Conservation (phyloP, 2,797 vertebrate species). For the Gobio occitaniae region DNA sequence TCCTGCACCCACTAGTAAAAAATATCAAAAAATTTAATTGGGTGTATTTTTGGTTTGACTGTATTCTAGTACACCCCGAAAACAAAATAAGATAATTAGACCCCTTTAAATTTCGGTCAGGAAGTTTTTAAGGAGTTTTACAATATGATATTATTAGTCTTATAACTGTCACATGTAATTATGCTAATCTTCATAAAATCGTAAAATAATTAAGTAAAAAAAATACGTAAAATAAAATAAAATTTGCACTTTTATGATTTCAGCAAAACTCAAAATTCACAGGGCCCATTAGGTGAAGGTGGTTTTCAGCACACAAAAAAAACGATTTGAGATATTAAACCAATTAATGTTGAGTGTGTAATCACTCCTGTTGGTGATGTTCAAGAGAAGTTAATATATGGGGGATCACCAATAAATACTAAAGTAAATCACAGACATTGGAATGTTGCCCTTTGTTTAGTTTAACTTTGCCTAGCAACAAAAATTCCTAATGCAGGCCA, state of each 20-base stretch:
- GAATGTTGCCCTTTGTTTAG: constrained; percentile 23
- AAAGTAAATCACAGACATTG: constrained; percentile 9
- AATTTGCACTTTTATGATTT: background rate
- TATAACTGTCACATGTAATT: background rate
- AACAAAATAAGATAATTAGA: too few relatives aligned
- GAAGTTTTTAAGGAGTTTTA: background rate
- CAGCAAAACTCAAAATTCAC: background rate
- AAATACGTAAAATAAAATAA: background rate
- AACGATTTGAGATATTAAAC: background rate
- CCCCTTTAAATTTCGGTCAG: too few relatives aligned
- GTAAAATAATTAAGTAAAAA: background rate
- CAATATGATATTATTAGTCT: background rate
- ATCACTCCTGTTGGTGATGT: background rate
- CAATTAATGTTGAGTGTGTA: background rate
- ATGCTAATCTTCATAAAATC: background rate
- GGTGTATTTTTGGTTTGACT: too few relatives aligned
- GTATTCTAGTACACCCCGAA: too few relatives aligned
- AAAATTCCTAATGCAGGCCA: constrained; percentile 31
- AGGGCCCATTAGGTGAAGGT: background rate
- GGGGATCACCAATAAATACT: constrained; percentile 13
- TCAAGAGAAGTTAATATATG: constrained; percentile 1
- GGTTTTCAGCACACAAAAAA: background rate
- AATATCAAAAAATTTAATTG: too few relatives aligned
- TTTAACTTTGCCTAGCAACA: constrained; percentile 27
- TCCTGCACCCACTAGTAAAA: too few relatives aligned